Base-by-base conservation (phyloP, 2,888 invertebrate species). In the Philonicus albiceps region DNA sequence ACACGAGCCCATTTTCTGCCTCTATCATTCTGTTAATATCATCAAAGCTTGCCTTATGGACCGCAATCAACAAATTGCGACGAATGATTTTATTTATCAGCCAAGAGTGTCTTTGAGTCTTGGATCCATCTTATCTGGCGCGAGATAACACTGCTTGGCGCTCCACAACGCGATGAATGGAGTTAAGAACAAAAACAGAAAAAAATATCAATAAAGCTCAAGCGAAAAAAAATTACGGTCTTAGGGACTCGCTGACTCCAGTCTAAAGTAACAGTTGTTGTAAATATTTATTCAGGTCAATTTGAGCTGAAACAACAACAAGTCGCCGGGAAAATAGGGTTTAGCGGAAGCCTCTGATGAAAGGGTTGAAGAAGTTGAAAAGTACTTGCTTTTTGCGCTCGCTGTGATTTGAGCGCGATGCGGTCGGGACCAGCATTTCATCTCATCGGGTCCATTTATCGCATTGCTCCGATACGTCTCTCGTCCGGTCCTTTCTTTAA, bases 11-110 rank as follows among this genome's bases (percentile, higher is more conserved):
- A 78, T 49, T 43, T 78, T 43, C 49, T 43, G 43, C 78, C 43
- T 30, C 11, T 27, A 16, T 55, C 81, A 34, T 81, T 55, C 81
- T 4, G 53, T 81, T 81, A 81, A 81, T 81, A 64, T 64, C 55
- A 81, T 81, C 64, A 81, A 81, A 81, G 81, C 34, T 22, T 81
- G 81, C 64, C 81, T 81, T 64, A 81, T 81, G 81, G 81, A 81
- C 81, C 81, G 81, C 81, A 81, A 81, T 81, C 81, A 81, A 81
- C 81, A 81, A 81, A 81, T 81, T 81, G 81, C 31, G 81, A 34
- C 22, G 81, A 22, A 81, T 81, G 81, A 81, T 81, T 81, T 81
- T 64, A 81, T 81, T 49, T 49, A n/a, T 55, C 27, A 34, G 64
- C 22, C 76, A 55, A 22, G 43, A 43, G 76, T 55, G 34, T 55